Percentiles rank a stretch among this genome's conserved stretches.
phyloP scores from a whole-genome alignment of 2,113 vertebrate species.

The Catharus fuscescens region DNA sequence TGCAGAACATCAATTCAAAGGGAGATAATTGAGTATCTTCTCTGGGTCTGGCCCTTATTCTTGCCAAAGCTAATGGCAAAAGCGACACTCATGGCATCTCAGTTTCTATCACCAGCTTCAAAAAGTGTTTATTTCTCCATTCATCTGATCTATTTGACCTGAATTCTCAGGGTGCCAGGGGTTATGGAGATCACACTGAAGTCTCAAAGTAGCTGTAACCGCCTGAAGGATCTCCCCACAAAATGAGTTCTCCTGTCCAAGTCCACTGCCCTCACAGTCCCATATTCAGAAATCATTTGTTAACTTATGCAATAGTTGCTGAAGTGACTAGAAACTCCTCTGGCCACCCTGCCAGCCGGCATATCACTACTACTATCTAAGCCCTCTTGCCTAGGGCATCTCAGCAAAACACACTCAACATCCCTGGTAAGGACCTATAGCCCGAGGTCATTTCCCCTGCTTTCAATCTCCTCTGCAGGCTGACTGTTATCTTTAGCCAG shows the following conservation, averaged over 20 bases:
- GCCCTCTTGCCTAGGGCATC: not conserved
- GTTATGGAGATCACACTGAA: not conserved
- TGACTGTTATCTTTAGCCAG: not conserved
- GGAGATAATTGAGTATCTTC: not conserved
- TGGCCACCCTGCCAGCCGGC: not conserved
- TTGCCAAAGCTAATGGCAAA: not conserved
- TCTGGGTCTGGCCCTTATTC: not conserved
- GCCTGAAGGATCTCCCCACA: not conserved
- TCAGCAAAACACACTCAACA: not conserved
- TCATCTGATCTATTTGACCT: not conserved
- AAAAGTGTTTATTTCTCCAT: not conserved
- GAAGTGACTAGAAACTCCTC: not conserved
- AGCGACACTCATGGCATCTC: not conserved
- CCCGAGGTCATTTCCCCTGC: not conserved
- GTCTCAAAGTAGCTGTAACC: not conserved
- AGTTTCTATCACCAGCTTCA: not conserved
- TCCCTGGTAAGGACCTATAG: not conserved
- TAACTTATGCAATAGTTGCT: not conserved
- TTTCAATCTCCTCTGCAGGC: no score
- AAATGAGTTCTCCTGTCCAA: not conserved
- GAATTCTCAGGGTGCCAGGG: not conserved
- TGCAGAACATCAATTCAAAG: not conserved
- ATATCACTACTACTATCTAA: not conserved
- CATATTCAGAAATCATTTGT: not conserved
- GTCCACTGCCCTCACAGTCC: not conserved